Base-by-base conservation (phyloP, 2,888 invertebrate species). In the Microplitis manilae region DNA sequence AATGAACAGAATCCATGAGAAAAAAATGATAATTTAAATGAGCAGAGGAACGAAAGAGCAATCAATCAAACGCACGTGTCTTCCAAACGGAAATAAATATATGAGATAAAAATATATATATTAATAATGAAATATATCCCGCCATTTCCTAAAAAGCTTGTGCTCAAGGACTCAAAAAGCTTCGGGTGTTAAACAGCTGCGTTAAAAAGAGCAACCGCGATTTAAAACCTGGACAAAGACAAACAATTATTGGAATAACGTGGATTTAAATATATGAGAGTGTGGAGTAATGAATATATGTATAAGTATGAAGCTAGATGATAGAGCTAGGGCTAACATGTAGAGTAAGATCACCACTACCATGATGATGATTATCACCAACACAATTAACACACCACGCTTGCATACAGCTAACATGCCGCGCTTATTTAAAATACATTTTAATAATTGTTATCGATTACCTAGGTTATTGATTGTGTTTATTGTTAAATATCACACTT, bases 381-480 rank as follows among this genome's bases (percentile, higher is more conserved):
- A 68, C 50, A 50, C 60, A 38, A 38, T 73, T 9, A 8, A 61
- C 59, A 39, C 65, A 65, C 68, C 50, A 62, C 20, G 62, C 20
- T 62, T 62, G 30, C 38, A 20, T 65, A 30, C 13, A 20, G 20
- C 65, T 41, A 68, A 75, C 79, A 85, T 81, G 81, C 85, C 86
- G 86, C 85, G 85, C 83, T 85, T 70, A 86, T 86, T 85, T 84
- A 85, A 85, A 85, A 77, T 73, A 7, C 15, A 65, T 64, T 39
- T 62, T 13, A 60, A 68, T 41, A 69, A 60, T 71, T 60, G 20
- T 30, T 65, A 77, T 40, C 60, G 7, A 79, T 77, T 77, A 80
- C 80, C 79, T 70, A 76, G 50, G 0, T 50, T 75, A 41, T 62
- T 75, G 68, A 59, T 62, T 64, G 20, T 39, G n/a, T 40, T 17